These are phyloP conservation scores for Spilogale gracilis DNA, from an alignment of 2,113 vertebrate species.

Conservation along the genomic window DNA sequence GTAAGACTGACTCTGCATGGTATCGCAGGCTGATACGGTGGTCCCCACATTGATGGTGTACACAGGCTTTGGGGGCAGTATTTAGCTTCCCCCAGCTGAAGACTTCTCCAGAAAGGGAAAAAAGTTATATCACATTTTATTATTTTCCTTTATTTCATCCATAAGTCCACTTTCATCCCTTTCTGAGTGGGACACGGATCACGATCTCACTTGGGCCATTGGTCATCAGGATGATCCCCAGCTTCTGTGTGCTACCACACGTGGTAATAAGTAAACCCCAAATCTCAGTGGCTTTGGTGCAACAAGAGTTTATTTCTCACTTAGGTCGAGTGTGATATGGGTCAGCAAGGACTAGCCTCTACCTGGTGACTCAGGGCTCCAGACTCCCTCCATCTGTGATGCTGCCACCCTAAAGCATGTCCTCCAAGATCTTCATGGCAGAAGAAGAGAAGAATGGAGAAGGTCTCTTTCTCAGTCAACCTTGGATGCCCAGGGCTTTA, in stretches of 20 bases:
- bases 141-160: background rate
- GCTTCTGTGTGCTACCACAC: background rate
- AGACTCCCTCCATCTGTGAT: background rate
- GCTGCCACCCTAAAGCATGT: background rate
- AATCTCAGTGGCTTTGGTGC: background rate
- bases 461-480: background rate
- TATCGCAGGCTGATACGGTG: no score
- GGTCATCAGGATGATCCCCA: background rate
- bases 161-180: background rate
- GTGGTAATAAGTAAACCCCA: background rate
- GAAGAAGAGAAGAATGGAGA: background rate
- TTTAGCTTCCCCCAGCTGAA: background rate
- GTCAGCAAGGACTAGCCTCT: background rate
- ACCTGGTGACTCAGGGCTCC: background rate
- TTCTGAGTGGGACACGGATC: background rate
- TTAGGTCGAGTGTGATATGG: background rate
- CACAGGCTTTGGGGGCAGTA: background rate
- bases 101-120: background rate
- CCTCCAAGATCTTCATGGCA: background rate
- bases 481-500: slow-evolving; percentile 1
- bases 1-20: background rate
- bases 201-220: background rate
- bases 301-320: background rate
- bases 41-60: background rate
- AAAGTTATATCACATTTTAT: background rate